Base-by-base conservation (phyloP, 2,888 invertebrate species). In the Campopleginae sp. region DNA sequence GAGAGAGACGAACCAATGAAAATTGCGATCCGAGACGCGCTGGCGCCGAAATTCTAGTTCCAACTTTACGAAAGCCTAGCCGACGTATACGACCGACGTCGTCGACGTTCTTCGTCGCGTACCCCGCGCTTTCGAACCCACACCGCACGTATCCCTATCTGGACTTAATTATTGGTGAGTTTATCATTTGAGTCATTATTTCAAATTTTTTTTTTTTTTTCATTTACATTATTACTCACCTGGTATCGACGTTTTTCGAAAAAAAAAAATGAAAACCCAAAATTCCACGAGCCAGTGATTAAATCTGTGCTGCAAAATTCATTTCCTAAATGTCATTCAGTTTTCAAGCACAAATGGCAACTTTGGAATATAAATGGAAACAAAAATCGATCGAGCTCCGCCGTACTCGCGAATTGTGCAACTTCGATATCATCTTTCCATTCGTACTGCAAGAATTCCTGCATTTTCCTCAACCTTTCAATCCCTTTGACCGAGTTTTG, bases 21-120 rank as follows among this genome's bases (percentile, higher is more conserved):
- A 87, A 82, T 63, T 68, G 75, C 51, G 80, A 82, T 68, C 86
- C 86, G 80, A 86, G 80, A 88, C 89, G 95, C 95, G 93, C 95
- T 94, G 94, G 95, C 95, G 94, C 92, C 88, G 88, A 89, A 86
- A 86, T 88, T 86, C 88, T 85, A 86, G 85, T 86, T 81, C 63
- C 87, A 87, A 75, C 86, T 87, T 75, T 86, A 86, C 86, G 87
- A 86, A 87, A 87, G 58, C 68, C 87, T 85, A 84, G 61, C 88
- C 90, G 89, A 89, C 88, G 95, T 95, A 91, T 95, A 94, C 87
- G 96, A 95, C 91, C 96, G 94, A 95, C 90, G 96, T 96, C 90
- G 91, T 91, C 92, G 93, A 92, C 92, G 92, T 92, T 92, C 90
- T 91, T 91, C 92, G 93, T 91, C 92, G 93, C 92, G 92, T 90